phyloP scores from a whole-genome alignment of 2,113 vertebrate genomes.

The Python bivittatus region DNA sequence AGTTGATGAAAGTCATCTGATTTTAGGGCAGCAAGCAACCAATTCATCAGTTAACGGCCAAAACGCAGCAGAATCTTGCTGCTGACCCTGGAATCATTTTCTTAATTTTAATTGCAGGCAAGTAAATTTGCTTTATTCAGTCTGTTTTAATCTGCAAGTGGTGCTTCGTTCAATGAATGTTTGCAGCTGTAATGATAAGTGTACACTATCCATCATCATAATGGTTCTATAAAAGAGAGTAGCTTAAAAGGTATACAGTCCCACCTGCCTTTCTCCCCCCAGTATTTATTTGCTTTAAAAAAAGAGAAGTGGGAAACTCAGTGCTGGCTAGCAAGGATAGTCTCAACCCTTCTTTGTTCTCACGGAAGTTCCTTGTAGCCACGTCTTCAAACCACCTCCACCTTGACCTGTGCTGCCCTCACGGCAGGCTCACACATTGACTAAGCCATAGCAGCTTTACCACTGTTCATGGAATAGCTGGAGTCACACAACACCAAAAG shows the following conservation, averaged over 20 bases:
- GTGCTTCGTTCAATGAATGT: conserved; percentile 14
- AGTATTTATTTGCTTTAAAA: background rate
- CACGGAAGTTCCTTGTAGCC: background rate
- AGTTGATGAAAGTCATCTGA: background rate
- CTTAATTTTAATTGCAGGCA: conserved; percentile 20
- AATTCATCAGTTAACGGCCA: conserved; percentile 17
- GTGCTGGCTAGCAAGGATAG: background rate
- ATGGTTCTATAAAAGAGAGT: conserved; percentile 1
- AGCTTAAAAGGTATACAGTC: background rate
- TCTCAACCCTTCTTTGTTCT: background rate
- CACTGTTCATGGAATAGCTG: background rate
- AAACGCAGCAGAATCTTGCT: background rate
- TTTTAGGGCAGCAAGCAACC: background rate
- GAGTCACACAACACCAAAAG: background rate
- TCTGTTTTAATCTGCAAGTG: conserved; percentile 21
- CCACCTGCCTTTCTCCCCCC: too few relatives aligned
- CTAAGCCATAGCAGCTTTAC: background rate
- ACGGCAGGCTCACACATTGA: background rate
- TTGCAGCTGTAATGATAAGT: conserved; percentile 32
- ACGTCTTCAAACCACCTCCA: background rate
- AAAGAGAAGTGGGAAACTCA: background rate
- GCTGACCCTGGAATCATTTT: conserved; percentile 7
- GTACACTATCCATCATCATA: conserved; percentile 21
- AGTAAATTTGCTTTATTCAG: conserved; percentile 17
- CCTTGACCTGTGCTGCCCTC: too few relatives aligned